Conservation (phyloP, 2,888 invertebrate genomes). For the Trypoxylon attenuatum region DNA sequence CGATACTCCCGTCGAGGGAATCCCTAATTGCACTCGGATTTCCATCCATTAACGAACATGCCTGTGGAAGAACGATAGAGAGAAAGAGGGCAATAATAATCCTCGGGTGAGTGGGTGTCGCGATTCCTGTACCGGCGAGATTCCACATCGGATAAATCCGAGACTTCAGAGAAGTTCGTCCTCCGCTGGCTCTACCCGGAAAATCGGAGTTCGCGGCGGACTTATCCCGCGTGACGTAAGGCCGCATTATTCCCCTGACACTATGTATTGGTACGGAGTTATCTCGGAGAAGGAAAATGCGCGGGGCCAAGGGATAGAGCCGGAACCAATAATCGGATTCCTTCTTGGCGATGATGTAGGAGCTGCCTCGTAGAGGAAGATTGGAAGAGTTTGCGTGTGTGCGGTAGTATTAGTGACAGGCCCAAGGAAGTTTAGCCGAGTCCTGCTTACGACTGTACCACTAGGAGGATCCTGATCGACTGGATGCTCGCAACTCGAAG, state of each 20-base stretch:
- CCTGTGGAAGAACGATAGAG: no score
- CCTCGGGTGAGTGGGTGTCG: no score
- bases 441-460: no score
- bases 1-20: slow-evolving; percentile 3
- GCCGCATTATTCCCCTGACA: neutral
- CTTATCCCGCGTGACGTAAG: neutral
- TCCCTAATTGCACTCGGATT: slow-evolving; percentile 17
- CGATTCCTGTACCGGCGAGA: no score
- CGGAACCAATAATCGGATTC: slow-evolving; percentile 33
- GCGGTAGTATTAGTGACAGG: no score
- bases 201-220: neutral
- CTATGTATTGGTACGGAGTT: neutral
- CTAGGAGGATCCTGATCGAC: neutral
- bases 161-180: neutral
- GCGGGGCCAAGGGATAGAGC: neutral
- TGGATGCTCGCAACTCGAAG: neutral
- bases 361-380: slow-evolving; percentile 18
- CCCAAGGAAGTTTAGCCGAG: no score
- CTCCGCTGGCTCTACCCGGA: neutral
- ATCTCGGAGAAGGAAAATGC: neutral
- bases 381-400: slow-evolving; percentile 23
- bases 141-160: no score
- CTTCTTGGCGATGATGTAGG: slow-evolving; percentile 25
- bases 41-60: slow-evolving; percentile 9
- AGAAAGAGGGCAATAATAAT: no score